Evolutionary conservation across 2,113 vertebrate species (phyloP), one percentile per base, ranked within the genome.

Genomic region (Emydocephalus ijimae): DNA sequence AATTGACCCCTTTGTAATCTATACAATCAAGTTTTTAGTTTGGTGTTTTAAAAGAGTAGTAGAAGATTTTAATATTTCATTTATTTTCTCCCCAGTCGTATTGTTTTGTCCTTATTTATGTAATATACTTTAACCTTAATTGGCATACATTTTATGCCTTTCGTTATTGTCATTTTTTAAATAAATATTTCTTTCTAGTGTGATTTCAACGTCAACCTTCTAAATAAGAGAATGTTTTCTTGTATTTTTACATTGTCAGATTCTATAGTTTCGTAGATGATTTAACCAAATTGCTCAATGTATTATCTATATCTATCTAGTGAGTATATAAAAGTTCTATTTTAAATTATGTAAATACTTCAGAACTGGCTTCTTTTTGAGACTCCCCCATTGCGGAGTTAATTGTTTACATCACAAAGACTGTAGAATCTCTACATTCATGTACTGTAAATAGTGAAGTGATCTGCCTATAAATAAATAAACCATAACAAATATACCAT

Each of bases 181-280:
- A 94, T 34, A 95, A 95, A 97, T 95, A 96, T 97, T 97, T 98
- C 96, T 98, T 98, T 97, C 97, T 97, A 97, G 98, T 98, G 99
- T 99, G 98, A 98, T 99, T 99, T 99, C 98, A 98, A 98, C 97
- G 98, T 99, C 97, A 98, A 97, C 97, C 98, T 98, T 98, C 97
- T 98, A 98, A 98, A 99, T 96, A 96, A 98, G 97, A 98, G 98
- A 98, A 98, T 97, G 98, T 99, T 99, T 99, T 98, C 99, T 98
- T 99, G 98, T 99, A 99, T 99, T 99, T 99, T 99, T 99, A 98
- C 99, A 99, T 99, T 98, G 98, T 99, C 98, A 99, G 98, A 99
- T 99, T 98, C 97, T 98, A 99, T 99, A 99, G 99, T 99, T 99
- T 99, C 99, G 97, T 99, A 99, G 99, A 98, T 98, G 98, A 98